phyloP scores from a whole-genome alignment of 2,113 vertebrate species.

The Australoheros scitulus region DNA sequence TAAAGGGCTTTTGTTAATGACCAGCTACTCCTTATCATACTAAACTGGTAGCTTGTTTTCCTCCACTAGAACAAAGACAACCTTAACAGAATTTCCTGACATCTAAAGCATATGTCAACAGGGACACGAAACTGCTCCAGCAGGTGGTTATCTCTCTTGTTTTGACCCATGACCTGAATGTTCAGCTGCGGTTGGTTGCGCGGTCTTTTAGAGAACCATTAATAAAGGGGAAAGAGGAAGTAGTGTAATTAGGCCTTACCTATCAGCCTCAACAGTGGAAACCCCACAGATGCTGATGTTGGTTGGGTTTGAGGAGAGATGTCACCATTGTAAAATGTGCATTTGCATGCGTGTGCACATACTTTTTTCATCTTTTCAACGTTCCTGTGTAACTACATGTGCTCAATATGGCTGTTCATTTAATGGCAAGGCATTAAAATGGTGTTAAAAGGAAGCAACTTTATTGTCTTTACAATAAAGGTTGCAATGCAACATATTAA shows the following conservation, averaged over 20 bases:
- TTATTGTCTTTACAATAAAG: not conserved
- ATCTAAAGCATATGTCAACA: constrained; percentile 25
- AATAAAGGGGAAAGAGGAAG: constrained; percentile 69
- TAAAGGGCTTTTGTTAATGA: constrained; percentile 8
- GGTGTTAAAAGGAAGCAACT: not conserved
- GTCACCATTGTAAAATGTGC: not conserved
- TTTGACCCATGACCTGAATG: constrained; percentile 62
- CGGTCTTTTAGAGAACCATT: constrained; percentile 57
- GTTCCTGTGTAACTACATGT: not conserved
- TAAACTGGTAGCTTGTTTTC: constrained; percentile 50
- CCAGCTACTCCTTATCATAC: constrained; percentile 7
- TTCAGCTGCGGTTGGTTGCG: constrained; percentile 50
- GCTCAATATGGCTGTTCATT: not conserved
- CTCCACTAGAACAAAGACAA: constrained; percentile 39
- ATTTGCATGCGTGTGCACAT: not conserved
- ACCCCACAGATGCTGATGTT: constrained; percentile 4
- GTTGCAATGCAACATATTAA: not conserved
- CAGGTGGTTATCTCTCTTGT: constrained; percentile 75
- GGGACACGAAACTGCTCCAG: constrained; percentile 33
- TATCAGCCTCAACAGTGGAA: constrained; percentile 58
- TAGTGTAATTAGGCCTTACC: constrained; percentile 37
- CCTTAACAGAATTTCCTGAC: constrained; percentile 49
- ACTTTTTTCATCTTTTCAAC: not conserved
- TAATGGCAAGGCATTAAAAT: not conserved
- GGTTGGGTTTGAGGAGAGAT: not conserved